Percentiles rank a stretch among this genome's conserved stretches.
phyloP scores from a whole-genome alignment of 2,888 invertebrate species.

The Acrobasis repandana region DNA sequence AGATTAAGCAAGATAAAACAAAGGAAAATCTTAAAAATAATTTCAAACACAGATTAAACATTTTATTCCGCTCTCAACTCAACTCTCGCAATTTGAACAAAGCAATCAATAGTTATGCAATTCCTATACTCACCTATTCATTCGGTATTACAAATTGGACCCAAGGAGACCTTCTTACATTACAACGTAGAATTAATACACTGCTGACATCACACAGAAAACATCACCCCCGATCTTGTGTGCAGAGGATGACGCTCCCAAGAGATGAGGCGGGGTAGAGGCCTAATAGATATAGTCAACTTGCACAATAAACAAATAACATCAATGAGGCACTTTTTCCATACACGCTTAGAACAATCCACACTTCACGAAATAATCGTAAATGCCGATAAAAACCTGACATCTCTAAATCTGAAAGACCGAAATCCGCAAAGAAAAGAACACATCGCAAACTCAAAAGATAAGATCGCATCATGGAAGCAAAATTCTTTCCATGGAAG shows the following conservation, averaged over 20 bases:
- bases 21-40: not conserved
- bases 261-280: constrained; percentile 13
- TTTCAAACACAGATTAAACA: not conserved
- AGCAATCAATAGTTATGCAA: not conserved
- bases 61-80: not conserved
- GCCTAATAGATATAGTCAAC: constrained; percentile 7
- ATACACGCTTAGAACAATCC: too few relatives aligned
- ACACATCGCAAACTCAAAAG: not conserved
- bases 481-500: not conserved
- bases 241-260: constrained; percentile 6
- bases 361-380: too few relatives aligned
- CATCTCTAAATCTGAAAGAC: not conserved
- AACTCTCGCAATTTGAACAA: not conserved
- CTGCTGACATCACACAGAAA: constrained; percentile 16
- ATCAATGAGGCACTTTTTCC: constrained; percentile 2
- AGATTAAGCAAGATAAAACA: not conserved
- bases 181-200: constrained; percentile 18
- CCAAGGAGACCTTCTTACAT: constrained; percentile 1
- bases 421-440: not conserved
- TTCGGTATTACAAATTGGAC: constrained; percentile 7
- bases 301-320: not conserved
- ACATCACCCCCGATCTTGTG: constrained; percentile 13
- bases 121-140: not conserved
- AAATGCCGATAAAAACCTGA: not conserved
- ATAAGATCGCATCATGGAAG: not conserved